Evolutionary conservation across 2,113 vertebrate genomes (phyloP).

Genomic region (Ammodytes marinus): DNA sequence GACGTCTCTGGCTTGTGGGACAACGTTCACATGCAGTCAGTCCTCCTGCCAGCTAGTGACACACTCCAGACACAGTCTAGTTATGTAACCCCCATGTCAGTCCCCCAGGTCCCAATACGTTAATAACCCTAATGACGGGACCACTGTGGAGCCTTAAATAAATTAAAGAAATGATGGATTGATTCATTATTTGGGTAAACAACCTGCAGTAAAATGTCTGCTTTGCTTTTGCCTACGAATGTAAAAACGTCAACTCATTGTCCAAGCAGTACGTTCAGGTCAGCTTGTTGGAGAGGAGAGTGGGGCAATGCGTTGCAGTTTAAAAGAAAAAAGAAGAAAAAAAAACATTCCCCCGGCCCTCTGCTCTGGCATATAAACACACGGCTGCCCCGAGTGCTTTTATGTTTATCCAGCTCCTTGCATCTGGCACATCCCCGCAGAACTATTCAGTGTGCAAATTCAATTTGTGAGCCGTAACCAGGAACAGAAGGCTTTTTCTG

Average conservation of each 20-base stretch:
- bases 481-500: slow-evolving; percentile 71
- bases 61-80: slow-evolving; percentile 40
- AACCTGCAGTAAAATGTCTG: slow-evolving; percentile 19
- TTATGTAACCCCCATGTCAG: slow-evolving; percentile 38
- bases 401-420: slow-evolving; percentile 80
- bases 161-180: slow-evolving; percentile 29
- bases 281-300: slow-evolving; percentile 29
- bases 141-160: background rate
- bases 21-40: slow-evolving; percentile 38
- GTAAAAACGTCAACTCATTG: background rate
- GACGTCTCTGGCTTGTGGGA: slow-evolving; percentile 34
- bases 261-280: slow-evolving; percentile 28
- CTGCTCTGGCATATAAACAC: slow-evolving; percentile 72
- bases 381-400: slow-evolving; percentile 66
- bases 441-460: slow-evolving; percentile 78
- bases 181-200: slow-evolving; percentile 49
- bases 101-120: slow-evolving; percentile 29
- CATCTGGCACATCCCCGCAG: slow-evolving; percentile 71
- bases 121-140: slow-evolving; percentile 29
- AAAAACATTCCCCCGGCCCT: slow-evolving; percentile 35
- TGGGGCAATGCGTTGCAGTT: background rate
- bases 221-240: slow-evolving; percentile 16
- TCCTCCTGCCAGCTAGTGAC: slow-evolving; percentile 42
- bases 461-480: slow-evolving; percentile 73
- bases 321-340: background rate